Evolutionary conservation across 2,888 invertebrate genomes (phyloP), one percentile per base, ranked within the genome.

Genomic region (Andrena chrysosceles): DNA sequence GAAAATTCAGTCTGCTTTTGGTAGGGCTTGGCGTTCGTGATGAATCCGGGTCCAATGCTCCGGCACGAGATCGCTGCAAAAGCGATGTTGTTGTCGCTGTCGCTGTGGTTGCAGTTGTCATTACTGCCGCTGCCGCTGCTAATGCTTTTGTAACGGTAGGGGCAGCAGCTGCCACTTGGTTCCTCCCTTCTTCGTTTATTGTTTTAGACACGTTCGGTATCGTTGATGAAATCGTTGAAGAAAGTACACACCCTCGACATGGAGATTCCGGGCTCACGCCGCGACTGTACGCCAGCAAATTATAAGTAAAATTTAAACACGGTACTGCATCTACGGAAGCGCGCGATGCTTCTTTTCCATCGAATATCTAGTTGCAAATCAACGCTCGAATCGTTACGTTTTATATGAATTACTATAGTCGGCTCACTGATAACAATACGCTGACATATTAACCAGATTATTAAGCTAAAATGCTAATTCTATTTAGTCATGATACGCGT

Each of bases 1-100:
- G 95, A 90, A 96, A 95, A 88, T 93, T 93, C 77, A 94, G 90
- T 84, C 94, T 95, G 87, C 94, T 94, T 89, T 95, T 95, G 62
- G 94, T 94, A 20, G 94, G 94, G 85, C 94, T 94, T 23, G 93
- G 93, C 6, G 94, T 94, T 35, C 93, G 91, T 16, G 92, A 90
- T 3, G 89, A 81, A 26, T 89, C 88, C 33, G 63, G 67, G 31
- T 87, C 83, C 70, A 90, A 83, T n/a, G 86, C 87, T 48, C 87
- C 60, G 13, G 90, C 89, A 74, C 89, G 91, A 23, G 93, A 90
- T 31, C 91, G 91, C 59, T 93, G 92, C 7, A 91, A 86, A n/a
- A 89, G 85, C 74, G 85, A 88, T 8, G 82, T 74, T 33, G 42
- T 54, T n/a, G 70, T 33, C 4, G 56, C 31, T 0, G 70, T 31